Evolutionary conservation across 2,113 vertebrate genomes (phyloP).

Genomic region (Glaucomys volans): DNA sequence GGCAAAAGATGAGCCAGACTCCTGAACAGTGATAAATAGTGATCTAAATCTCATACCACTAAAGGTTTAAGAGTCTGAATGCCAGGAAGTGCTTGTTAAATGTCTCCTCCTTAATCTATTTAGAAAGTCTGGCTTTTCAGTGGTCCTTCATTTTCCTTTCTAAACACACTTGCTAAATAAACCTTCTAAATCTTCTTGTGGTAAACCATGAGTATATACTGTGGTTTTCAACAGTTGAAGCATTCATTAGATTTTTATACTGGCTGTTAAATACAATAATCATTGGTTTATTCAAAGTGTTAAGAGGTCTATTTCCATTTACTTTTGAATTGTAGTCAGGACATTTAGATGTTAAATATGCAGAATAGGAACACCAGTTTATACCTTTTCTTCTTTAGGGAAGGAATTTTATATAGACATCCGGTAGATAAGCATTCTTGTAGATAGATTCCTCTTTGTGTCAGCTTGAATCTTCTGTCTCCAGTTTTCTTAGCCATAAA

Average conservation of each 20-base stretch:
- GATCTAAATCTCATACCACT: constrained; percentile 31
- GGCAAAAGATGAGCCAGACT: not conserved
- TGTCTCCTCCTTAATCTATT: constrained; percentile 49
- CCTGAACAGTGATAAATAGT: constrained; percentile 16
- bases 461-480: constrained; percentile 13
- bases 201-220: not conserved
- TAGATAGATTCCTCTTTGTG: constrained; percentile 23
- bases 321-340: constrained; percentile 13
- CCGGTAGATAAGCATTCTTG: constrained; percentile 8
- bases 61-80: constrained; percentile 36
- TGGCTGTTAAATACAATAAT: constrained; percentile 51
- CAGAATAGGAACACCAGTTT: not conserved
- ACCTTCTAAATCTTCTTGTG: constrained; percentile 18
- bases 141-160: constrained; percentile 44
- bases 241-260: constrained; percentile 49
- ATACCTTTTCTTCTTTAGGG: constrained; percentile 4
- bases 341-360: not conserved
- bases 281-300: constrained; percentile 7
- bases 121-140: constrained; percentile 32
- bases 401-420: not conserved
- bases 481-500: constrained; percentile 32
- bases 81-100: constrained; percentile 38
- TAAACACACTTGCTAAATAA: constrained; percentile 34
- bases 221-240: constrained; percentile 42
- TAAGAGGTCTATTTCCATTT: not conserved